Conservation (phyloP, 1,140 invertebrate genomes). For the Thaumatotibia leucotreta region DNA sequence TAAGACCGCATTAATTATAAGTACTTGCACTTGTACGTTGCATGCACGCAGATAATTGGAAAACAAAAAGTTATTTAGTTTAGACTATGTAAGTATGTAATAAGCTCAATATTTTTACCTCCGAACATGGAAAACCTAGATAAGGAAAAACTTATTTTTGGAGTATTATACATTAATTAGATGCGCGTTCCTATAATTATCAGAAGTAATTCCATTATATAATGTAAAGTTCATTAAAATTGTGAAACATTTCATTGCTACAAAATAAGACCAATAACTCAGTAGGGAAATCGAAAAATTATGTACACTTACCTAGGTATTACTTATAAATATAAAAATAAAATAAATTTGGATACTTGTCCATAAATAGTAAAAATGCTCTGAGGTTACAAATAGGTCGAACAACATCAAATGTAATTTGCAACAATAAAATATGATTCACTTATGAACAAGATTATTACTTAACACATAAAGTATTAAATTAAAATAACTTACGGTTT, state of each 20-base stretch:
- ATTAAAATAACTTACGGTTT: conserved; percentile 40
- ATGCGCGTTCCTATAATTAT: not conserved
- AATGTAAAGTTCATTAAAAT: not conserved
- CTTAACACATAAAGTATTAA: conserved; percentile 13
- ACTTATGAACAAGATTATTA: too few relatives aligned
- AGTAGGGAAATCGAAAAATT: too few relatives aligned
- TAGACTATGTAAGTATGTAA: not conserved
- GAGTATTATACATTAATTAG: too few relatives aligned
- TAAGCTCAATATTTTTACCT: not conserved
- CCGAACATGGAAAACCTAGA: not conserved
- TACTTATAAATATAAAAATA: not conserved
- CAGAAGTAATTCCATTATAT: not conserved
- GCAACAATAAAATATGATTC: too few relatives aligned
- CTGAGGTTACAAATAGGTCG: not conserved
- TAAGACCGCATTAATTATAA: not conserved
- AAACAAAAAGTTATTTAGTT: not conserved
- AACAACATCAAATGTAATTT: too few relatives aligned
- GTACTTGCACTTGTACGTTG: not conserved
- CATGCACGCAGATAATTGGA: not conserved
- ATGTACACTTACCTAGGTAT: too few relatives aligned
- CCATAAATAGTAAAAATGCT: not conserved
- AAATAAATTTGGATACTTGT: not conserved
- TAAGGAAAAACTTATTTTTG: too few relatives aligned
- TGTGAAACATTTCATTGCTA: not conserved
- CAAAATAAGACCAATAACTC: too few relatives aligned